Percentiles rank a stretch among this genome's conserved stretches.
These are phyloP conservation scores for Apotomis capreana DNA, from an alignment of 2,888 invertebrate genomes.

Conservation along the genomic window DNA sequence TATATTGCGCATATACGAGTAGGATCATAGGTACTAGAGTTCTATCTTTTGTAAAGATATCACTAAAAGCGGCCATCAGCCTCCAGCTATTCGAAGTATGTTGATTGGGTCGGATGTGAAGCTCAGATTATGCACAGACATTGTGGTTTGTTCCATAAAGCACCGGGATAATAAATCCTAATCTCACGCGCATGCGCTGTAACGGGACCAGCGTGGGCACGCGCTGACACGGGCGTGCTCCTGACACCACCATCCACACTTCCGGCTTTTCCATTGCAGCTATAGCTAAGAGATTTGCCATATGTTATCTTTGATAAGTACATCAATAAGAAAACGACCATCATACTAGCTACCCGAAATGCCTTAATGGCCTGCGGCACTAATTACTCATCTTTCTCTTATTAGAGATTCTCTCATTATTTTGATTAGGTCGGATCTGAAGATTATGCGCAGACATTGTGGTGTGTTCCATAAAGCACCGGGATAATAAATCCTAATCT, in stretches of 20 bases:
- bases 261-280: neutral
- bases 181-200: conserved; percentile 51
- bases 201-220: conserved; percentile 49
- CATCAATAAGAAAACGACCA: too few relatives aligned
- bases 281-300: too few relatives aligned
- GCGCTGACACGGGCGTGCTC: conserved; percentile 16
- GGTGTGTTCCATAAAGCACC: conserved; percentile 44
- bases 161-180: conserved; percentile 52
- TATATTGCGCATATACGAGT: too few relatives aligned
- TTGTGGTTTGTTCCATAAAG: conserved; percentile 41
- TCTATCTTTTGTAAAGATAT: too few relatives aligned
- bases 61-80: too few relatives aligned
- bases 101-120: conserved; percentile 1
- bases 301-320: too few relatives aligned
- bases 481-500: conserved; percentile 53
- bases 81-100: neutral
- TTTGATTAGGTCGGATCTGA: conserved; percentile 5
- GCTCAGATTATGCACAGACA: conserved; percentile 8
- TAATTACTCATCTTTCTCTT: too few relatives aligned
- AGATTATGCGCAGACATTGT: conserved; percentile 10
- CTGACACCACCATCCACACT: neutral
- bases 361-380: too few relatives aligned
- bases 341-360: too few relatives aligned
- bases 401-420: neutral
- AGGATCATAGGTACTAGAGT: too few relatives aligned